Conservation (phyloP, 1,140 invertebrate genomes). For the Camponotus vicinus region DNA sequence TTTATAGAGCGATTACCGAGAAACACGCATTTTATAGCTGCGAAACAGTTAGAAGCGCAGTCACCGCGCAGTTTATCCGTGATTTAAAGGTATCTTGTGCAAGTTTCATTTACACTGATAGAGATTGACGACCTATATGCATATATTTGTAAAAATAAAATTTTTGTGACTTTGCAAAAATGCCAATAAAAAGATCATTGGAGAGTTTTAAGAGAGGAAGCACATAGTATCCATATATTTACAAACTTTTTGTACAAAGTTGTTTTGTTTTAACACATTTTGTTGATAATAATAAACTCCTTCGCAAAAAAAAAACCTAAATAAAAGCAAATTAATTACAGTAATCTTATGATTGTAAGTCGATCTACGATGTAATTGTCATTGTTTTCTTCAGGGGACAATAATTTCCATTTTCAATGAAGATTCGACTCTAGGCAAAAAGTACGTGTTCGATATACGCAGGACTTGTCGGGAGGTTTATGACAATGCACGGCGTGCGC, state of each 20-base stretch:
- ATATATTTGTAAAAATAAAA: too few species aligned
- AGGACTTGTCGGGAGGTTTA: slow-evolving; percentile 95
- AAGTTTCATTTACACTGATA: neutral
- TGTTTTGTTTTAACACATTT: too few species aligned
- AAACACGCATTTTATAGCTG: slow-evolving; percentile 97
- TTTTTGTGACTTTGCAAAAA: too few species aligned
- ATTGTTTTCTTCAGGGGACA: slow-evolving; percentile 88
- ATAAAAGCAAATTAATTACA: too few species aligned
- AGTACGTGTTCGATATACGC: slow-evolving; percentile 95
- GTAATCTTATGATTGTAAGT: too few species aligned
- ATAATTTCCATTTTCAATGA: slow-evolving; percentile 96
- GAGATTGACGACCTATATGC: too few species aligned
- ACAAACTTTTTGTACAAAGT: too few species aligned
- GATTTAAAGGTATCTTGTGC: slow-evolving; percentile 90
- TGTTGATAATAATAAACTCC: too few species aligned
- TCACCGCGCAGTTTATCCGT: slow-evolving; percentile 94
- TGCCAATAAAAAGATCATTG: too few species aligned
- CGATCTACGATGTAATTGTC: neutral
- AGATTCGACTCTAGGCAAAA: slow-evolving; percentile 93
- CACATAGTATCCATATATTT: too few species aligned
- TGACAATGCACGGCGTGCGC: slow-evolving; percentile 92
- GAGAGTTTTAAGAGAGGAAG: too few species aligned
- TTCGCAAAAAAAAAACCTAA: too few species aligned
- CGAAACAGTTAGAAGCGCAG: slow-evolving; percentile 94
- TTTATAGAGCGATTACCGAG: slow-evolving; percentile 96